Evolutionary conservation across 2,888 invertebrate species (phyloP), one percentile per base, ranked within the genome.

Genomic region (Scaptodrosophila latifasciaeformis): DNA sequence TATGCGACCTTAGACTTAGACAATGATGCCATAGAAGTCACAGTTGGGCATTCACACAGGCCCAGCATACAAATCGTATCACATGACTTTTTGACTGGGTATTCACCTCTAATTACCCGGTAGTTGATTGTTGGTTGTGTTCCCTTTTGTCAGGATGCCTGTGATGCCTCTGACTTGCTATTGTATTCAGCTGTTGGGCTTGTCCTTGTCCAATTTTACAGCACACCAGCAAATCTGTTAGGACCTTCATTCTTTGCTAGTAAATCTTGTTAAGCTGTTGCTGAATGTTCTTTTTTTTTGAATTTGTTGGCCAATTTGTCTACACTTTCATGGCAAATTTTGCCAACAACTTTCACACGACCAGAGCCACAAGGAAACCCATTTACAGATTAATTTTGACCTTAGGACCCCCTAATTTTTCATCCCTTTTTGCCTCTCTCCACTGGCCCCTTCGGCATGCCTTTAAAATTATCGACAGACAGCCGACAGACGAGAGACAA

Each of bases 81-180:
- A 85, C 83, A 84, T 81, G 83, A 81, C 82, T 79, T 83, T 84
- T 83, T 68, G 78, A 76, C 78, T 76, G 54, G 49, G 52, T 66
- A 70, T 74, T 76, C 74, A 65, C 80, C 37, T 79, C 74, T 77
- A 77, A 76, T 76, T 76, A 79, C 78, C 67, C 74, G 72, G 79
- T 79, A 78, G 79, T 76, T 65, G 79, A 67, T 76, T 76, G 67
- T 62, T n/a, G 55, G 39, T 67, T 52, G 54, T 34, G 49, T 19
- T 49, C 21, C 30, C 37, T n/a, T 12, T 27, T 5, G 2, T n/a
- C 13, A 9, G 12, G 13, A 19, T n/a, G 29, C 18, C 18, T 12
- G 7, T 13, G 9, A 7, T 34, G 34, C 4, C 30, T 17, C 17
- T 15, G 15, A 2, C 44, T 30, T n/a, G 6, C 2, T 44, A 2